Evolutionary conservation across 37 sponge, comb jelly and placozoan species (phyloP).

Genomic region (Hormiphora californensis): DNA sequence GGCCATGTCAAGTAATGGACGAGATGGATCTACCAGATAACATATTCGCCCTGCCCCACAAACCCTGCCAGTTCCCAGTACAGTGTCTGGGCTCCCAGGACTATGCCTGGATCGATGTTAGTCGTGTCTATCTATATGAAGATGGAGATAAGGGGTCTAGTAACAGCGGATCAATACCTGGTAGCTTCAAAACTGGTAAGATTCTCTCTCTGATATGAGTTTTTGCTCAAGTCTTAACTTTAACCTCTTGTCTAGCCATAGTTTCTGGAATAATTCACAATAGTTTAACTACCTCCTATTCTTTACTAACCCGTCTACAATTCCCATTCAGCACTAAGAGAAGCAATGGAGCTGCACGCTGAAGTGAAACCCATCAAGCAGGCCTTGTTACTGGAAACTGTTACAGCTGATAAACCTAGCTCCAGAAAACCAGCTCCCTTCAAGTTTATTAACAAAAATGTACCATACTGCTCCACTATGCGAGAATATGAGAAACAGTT

Average conservation of each 20-base stretch:
- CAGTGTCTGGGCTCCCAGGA: conserved; percentile 12
- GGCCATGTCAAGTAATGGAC: conserved; percentile 39
- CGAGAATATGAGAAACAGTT: conserved; percentile 40
- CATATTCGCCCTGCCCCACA: conserved; percentile 47
- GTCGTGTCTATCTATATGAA: conserved; percentile 21
- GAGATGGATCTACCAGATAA: conserved; percentile 46
- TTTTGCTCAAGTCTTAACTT: not conserved
- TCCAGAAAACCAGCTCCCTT: conserved; percentile 44
- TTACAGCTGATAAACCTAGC: not conserved
- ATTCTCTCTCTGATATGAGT: no score
- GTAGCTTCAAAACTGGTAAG: conserved; percentile 29
- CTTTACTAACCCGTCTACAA: no score
- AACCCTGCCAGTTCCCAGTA: conserved; percentile 35
- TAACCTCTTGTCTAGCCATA: not conserved
- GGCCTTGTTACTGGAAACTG: not conserved
- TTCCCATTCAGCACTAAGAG: conserved; percentile 9
- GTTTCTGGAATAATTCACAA: not conserved
- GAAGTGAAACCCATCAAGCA: conserved; percentile 16
- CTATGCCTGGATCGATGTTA: conserved; percentile 27
- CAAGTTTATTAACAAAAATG: conserved; percentile 37
- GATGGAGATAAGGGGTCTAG: conserved; percentile 17
- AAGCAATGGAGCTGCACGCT: conserved; percentile 13
- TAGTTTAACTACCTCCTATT: no score
- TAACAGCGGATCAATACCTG: not conserved
- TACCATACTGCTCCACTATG: conserved; percentile 3